These are phyloP conservation scores for Parasteatoda lunata DNA, from an alignment of 2,888 invertebrate genomes.

Conservation along the genomic window DNA sequence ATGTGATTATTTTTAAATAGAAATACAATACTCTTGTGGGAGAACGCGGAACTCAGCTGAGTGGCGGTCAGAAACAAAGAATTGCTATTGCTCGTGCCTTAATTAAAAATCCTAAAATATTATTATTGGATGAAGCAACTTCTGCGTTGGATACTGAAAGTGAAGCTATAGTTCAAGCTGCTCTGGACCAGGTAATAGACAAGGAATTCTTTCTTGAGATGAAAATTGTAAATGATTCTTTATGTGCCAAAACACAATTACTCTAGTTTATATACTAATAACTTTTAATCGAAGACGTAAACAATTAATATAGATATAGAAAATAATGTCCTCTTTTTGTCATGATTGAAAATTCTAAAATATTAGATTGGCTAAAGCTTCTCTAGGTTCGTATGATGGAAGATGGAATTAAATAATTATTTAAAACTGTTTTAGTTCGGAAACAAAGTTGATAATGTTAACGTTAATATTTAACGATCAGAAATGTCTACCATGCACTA, in stretches of 20 bases:
- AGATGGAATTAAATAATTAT: too few relatives aligned
- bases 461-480: too few relatives aligned
- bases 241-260: not conserved
- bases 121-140: slow-evolving; percentile 75
- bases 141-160: slow-evolving; percentile 73
- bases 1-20: slow-evolving; percentile 70
- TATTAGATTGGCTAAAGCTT: too few relatives aligned
- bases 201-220: not conserved
- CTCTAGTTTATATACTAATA: not conserved
- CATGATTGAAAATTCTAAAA: too few relatives aligned
- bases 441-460: too few relatives aligned
- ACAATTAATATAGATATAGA: too few relatives aligned
- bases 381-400: too few relatives aligned
- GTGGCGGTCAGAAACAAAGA: slow-evolving; percentile 89
- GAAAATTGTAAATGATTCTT: not conserved
- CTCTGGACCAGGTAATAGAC: slow-evolving; percentile 77
- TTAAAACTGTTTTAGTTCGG: too few relatives aligned
- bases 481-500: too few relatives aligned
- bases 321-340: too few relatives aligned
- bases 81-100: slow-evolving; percentile 89
- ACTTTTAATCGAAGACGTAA: not conserved
- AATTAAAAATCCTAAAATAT: slow-evolving; percentile 77
- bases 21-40: slow-evolving; percentile 86
- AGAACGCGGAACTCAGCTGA: slow-evolving; percentile 85
- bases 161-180: slow-evolving; percentile 85